A percentile compares a stretch with the other conserved stretches of the same genome.
These are phyloP conservation scores for Oreocharis arfaki DNA, from an alignment of 2,113 vertebrate genomes.

Conservation along the genomic window DNA sequence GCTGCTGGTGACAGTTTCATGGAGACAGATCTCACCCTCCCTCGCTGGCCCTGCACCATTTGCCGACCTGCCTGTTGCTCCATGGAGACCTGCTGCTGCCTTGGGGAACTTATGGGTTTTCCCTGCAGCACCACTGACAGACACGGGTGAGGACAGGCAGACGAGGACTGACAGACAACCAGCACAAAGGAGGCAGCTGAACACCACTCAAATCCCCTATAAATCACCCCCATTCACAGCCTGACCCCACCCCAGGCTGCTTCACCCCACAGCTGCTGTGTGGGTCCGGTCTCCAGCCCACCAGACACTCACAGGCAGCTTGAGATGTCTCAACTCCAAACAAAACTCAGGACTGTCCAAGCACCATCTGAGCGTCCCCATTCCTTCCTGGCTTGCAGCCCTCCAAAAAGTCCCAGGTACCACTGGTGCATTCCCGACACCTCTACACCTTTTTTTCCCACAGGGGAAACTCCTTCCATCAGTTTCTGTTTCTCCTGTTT, in stretches of 20 bases:
- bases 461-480: not conserved
- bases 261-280: not conserved
- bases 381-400: accelerated
- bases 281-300: not conserved
- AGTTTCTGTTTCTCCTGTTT: not conserved
- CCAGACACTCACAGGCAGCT: no score
- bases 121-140: not conserved
- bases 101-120: not conserved
- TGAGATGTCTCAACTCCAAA: not conserved
- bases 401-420: not conserved
- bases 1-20: not conserved
- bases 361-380: not conserved
- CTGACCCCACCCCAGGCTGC: accelerated
- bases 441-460: no score
- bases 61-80: not conserved
- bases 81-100: not conserved
- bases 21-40: not conserved
- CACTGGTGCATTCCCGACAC: not conserved
- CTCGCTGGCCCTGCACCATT: not conserved
- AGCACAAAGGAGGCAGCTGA: not conserved
- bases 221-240: not conserved
- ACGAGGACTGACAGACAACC: not conserved
- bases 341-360: not conserved
- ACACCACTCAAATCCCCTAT: accelerated
- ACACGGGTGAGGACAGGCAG: not conserved